Percentiles rank a stretch among this genome's conserved stretches.
Evolutionary conservation across 2,888 invertebrate genomes (phyloP).

Genomic region (Tethea ocularis): DNA sequence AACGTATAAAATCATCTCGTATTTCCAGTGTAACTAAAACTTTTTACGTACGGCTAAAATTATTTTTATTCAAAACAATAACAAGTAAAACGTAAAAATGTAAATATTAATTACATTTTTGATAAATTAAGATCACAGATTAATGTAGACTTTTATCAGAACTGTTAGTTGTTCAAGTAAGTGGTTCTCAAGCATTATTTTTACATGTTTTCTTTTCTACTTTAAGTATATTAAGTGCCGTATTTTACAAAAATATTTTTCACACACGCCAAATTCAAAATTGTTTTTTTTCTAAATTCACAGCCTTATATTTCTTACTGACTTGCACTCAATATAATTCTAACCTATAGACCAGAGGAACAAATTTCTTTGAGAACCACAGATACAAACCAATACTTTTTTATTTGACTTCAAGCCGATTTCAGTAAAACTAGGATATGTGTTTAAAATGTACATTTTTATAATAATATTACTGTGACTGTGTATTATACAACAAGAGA

Average conservation of each 20-base stretch:
- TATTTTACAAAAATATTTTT: background rate
- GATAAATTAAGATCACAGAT: constrained; percentile 33
- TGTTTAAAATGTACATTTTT: background rate
- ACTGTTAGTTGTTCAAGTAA: constrained; percentile 24
- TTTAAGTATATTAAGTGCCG: background rate
- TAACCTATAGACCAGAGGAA: too few species aligned
- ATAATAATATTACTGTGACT: background rate
- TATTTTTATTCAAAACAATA: constrained; percentile 29
- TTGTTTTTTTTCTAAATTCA: background rate
- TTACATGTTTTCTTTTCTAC: too few species aligned
- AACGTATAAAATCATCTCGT: background rate
- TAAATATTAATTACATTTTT: constrained; percentile 23
- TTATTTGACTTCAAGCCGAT: background rate
- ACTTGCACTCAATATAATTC: background rate
- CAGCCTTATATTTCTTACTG: background rate
- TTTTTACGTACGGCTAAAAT: background rate
- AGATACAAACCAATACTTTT: background rate
- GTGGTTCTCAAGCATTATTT: background rate
- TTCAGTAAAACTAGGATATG: background rate
- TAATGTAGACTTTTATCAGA: constrained; percentile 29
- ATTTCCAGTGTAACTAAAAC: background rate
- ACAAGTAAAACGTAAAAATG: constrained; percentile 19
- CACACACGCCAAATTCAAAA: too few species aligned
- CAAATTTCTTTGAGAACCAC: background rate
- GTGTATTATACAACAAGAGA: too few species aligned